Base-by-base conservation (phyloP, 2,797 vertebrate species). In the Callimico goeldii region DNA sequence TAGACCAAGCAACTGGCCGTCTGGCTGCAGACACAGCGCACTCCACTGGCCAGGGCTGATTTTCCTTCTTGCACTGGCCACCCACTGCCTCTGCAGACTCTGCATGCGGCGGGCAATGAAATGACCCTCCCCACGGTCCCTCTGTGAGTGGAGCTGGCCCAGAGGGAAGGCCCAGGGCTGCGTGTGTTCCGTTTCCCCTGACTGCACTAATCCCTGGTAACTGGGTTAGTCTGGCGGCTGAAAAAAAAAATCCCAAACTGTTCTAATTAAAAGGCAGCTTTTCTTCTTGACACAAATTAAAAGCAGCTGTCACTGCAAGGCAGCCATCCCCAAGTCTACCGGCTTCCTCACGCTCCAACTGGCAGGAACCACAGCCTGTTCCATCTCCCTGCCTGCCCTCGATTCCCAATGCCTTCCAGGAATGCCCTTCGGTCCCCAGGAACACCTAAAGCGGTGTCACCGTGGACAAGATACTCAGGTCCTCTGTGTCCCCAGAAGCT, bases 181-280 rank as follows among this genome's bases (percentile, higher is more conserved):
- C 30, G 2, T 13, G 64, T 24, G 61, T 22, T 30, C 5, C 3
- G 17, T 55, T 43, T 88, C 26, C 30, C 39, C 48, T 5, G 11
- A 50, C 67, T 58, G 75, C 39, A 67, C 19, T 41, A 89, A 73
- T 81, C 36, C 93, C 67, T 3, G 22, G n/a, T 94, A 81, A 97
- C 76, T 24, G 61, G 79, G 75, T 89, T 83, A 58, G 46, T 55
- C 64, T 96, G 91, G 91, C 43, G 48, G 39, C 33, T 81, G 36
- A 22, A 55, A 26, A 15, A 55, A 20, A 67, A 50, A 73, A n/a
- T 5, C 28, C 80, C 57, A 72, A 95, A 94, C 5, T 22, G 84
- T 86, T 84, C 93, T 97, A 94, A 96, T 95, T 82, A 97, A 96
- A 95, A 88, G 93, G 88, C 81, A 75, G 95, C 85, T 95, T 93